Evolutionary conservation across 2,797 vertebrate species (phyloP), one percentile per base, ranked within the genome.

Genomic region (Linurgus olivaceus): DNA sequence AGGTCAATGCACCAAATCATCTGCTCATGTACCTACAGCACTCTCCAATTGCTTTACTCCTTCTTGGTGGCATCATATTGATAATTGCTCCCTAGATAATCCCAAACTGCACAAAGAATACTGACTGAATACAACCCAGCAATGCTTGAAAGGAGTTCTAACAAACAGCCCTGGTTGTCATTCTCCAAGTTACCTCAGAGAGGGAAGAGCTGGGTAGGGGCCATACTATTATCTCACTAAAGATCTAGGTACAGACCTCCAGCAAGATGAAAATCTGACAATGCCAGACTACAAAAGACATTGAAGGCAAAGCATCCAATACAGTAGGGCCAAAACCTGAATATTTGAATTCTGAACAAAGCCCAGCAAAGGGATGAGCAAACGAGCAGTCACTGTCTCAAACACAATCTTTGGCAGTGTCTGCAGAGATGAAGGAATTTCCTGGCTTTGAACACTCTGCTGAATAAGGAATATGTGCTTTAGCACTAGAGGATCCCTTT

Each of bases 311-410:
- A 58, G 1, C 4, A 26, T 65, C 31, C 19, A 37, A 10, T 3
- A 8, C 21, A 44, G 33, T 31, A 68, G 7, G 6, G 29, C 12
- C 16, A 48, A 59, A 72, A 0, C 0, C 0, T 16, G 19, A 72
- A 37, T 37, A 35, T 61, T 14, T 48, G 26, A 65, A 61, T 37
- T 62, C 51, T 40, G 37, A 82, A 40, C 6, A 20, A 79, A 65
- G 24, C 13, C n/a, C 35, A 66, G 24, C 26, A 85, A 58, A 35
- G 4, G 17, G 18, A 42, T 38, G 8, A 47, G 24, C 40, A 71
- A 81, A 73, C 8, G 2, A 42, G 14, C 10, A 29, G 19, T 26
- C 59, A n/a, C 8, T 20, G 13, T 37, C 57, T 88, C 24, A 68
- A 75, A 44, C 37, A 18, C 9, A 42, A 10, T 7, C 9, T 82